Base-by-base conservation (phyloP, 2,888 invertebrate species). In the Dasypogon diadema region DNA sequence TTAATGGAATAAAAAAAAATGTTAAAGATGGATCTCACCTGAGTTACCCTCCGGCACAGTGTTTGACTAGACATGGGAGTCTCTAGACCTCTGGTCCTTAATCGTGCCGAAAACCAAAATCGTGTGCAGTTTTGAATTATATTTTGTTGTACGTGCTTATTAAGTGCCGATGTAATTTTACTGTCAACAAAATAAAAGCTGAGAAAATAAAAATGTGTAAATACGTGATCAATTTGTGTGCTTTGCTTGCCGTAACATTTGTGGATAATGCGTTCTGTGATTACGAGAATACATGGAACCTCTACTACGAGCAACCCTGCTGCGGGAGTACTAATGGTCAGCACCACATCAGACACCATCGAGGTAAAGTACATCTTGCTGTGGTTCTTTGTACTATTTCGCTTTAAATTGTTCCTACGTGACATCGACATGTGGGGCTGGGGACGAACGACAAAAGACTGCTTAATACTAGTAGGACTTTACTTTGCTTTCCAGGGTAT, bases 301-400 rank as follows among this genome's bases (percentile, higher is more conserved):
- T 91, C 85, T 92, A 92, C 85, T 92, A 91, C 83, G 92, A 92
- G 83, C 92, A 92, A 83, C 92, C 92, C 16, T 92, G 92, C 85
- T 92, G 92, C 86, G 87, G 87, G 79, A 89, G 89, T 79, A 81
- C 85, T 80, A 88, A 88, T 83, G 89, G 86, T 80, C 91, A 91
- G 84, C 91, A 92, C 80, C 91, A 91, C 82, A 88, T 90, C 82
- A 87, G 92, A 82, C 92, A 92, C 85, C 91, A 92, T 84, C 89
- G 91, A 91, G 92, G 92, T 92, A 87, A 89, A 88, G 81, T 68
- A 73, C 22, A 30, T 37, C 70, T 51, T 72, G 22, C 37, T 72
- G 26, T 21, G 54, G 10, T 70, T 30, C 18, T 65, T 65, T 51
- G 16, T 34, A 16, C 24, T 55, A 10, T 34, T 72, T 73, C 30